These are phyloP conservation scores for Aptenodytes patagonicus DNA, from an alignment of 2,113 vertebrate genomes.

Conservation along the genomic window DNA sequence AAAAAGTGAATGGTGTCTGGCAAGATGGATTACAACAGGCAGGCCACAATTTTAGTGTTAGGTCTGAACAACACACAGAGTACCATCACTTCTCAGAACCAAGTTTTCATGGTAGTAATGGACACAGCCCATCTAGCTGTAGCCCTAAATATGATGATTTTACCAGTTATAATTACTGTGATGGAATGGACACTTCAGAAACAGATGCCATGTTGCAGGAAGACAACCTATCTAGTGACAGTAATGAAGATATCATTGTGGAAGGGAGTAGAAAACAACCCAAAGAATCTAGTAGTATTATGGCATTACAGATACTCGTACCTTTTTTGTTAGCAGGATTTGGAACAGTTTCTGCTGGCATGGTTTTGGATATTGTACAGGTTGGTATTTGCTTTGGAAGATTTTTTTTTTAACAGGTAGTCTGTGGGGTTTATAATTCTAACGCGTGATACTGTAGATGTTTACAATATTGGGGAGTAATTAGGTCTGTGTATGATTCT, in stretches of 20 bases:
- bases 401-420: background rate
- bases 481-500: background rate
- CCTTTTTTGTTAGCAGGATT: conserved; percentile 95
- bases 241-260: conserved; percentile 64
- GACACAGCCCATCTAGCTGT: conserved; percentile 73
- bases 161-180: conserved; percentile 75
- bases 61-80: conserved; percentile 79
- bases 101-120: conserved; percentile 66
- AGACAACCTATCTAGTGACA: conserved; percentile 48
- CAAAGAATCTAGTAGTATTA: conserved; percentile 88
- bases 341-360: conserved; percentile 94
- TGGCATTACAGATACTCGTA: conserved; percentile 91
- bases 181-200: conserved; percentile 79
- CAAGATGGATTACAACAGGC: conserved; percentile 73
- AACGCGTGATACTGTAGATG: background rate
- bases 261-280: conserved; percentile 76
- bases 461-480: background rate
- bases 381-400: conserved; percentile 70
- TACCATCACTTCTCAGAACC: conserved; percentile 82
- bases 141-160: conserved; percentile 75
- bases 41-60: conserved; percentile 72
- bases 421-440: background rate
- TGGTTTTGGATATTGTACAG: conserved; percentile 97
- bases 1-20: conserved; percentile 83
- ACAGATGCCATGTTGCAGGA: conserved; percentile 84